Base-by-base conservation (phyloP, 1,140 invertebrate species). In the Chionoecetes opilio region DNA sequence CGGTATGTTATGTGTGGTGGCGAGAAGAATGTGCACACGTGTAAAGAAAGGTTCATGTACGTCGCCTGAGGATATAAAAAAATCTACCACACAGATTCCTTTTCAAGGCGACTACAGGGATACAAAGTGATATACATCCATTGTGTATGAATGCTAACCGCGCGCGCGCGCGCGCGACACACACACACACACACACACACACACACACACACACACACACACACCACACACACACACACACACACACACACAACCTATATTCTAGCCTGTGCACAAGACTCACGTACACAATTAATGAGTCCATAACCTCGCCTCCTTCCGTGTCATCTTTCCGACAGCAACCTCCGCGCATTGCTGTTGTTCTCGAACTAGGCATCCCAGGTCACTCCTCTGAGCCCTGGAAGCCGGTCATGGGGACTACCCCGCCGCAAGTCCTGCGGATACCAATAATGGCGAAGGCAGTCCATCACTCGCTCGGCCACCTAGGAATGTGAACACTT, bases 401-500 rank as follows among this genome's bases (percentile, higher is more conserved):
- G 38, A 90, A 53, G 5, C 38, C 38, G 38, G n/a, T 35, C n/a
- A 31, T 31, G 88, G 88, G 87, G 38, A n/a, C 38, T 31, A 41
- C 88, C 3, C 29, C 46, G n/a, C 3, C 89, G 29, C 31, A 53
- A 34, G 89, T 37, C 53, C 89, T 53, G n/a, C 53, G 17, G 89
- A 75, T 38, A 63, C 46, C 89, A 63, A n/a, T 91, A 91, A 91
- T 91, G 41, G 75, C 46, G 46, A 35, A 29, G 89, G 32, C 89
- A 31, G 89, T 91, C 89, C 89, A 91, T 91, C 89, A 75, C 46
- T 32, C 88, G 3, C 41, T 53, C 89, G 89, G 14, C 89, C 89
- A 91, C 46, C 89, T 53, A 91, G 89, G 89, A 91, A 91, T 91
- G 89, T 91, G 89, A 75, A 34, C 46, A 75, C 89, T 91, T 91